Evolutionary conservation across 2,888 invertebrate species (phyloP), one percentile per base, ranked within the genome.

Genomic region (Lagria hirta): DNA sequence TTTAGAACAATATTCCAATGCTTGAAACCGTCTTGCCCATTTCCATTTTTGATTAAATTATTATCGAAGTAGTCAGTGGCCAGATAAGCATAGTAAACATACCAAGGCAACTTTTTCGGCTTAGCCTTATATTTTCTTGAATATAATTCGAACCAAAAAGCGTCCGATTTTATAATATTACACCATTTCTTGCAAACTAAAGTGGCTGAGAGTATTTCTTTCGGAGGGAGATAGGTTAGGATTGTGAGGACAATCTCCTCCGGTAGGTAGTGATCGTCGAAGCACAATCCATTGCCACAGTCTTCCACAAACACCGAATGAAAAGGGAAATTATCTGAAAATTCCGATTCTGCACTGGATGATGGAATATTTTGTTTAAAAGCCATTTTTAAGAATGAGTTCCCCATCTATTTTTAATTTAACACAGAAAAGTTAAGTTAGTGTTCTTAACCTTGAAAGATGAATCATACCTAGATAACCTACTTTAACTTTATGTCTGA

Each of bases 141-240:
- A 32, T 64, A 65, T 14, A 62, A 56, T 14, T 49, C 48, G 20
- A 52, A 54, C 70, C 70, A 70, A 8, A 69, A 51, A 12, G 47
- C 35, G 30, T 60, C 58, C 5, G 62, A 68, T 51, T 71, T 69
- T 13, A 77, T 70, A 13, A 78, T 50, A 13, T 62, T 58, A 38
- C 70, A 69, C 79, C 79, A 79, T 22, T 65, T 65, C 54, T 71
- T 73, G 51, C 79, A 79, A 1, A 79, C 79, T 20, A 71, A 49
- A 34, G 72, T 70, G 49, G 72, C 71, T n/a, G 60, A 66, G 5
- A 73, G 43, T 1, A 78, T 51, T 10, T 73, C 61, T 32, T 66
- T 58, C 2, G 67, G 54, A 43, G 74, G 71, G 2, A 72, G 52
- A 42, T 62, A 67, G 36, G 65, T 64, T 8, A 78, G 57, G 33